A percentile compares a stretch with the other conserved stretches of the same genome.
These are phyloP conservation scores for Henricia sp. DNA, from an alignment of 53 echinoderm and acorn worm species.

Conservation along the genomic window DNA sequence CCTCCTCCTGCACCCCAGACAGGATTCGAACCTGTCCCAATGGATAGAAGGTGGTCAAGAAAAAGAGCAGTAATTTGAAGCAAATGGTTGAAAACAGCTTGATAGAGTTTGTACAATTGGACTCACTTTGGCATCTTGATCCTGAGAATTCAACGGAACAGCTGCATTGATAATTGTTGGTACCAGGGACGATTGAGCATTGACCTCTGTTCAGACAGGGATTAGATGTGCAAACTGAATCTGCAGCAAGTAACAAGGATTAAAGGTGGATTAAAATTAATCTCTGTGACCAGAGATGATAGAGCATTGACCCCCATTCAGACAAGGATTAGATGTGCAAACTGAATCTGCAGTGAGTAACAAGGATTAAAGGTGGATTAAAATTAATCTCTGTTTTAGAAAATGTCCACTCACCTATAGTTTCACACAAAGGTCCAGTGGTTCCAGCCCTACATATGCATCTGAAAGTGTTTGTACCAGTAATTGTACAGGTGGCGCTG, in stretches of 20 bases:
- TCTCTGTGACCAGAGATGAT: not conserved
- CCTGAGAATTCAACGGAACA: constrained; percentile 5
- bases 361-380: not conserved
- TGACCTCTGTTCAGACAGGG: constrained; percentile 44
- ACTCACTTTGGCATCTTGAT: constrained; percentile 28
- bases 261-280: too few relatives aligned
- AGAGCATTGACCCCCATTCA: not conserved
- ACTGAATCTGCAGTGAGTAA: not conserved
- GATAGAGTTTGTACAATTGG: not conserved
- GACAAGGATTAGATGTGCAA: not conserved
- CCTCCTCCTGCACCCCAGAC: too few relatives aligned
- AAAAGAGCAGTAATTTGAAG: too few relatives aligned
- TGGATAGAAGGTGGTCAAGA: too few relatives aligned
- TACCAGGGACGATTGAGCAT: constrained; percentile 12
- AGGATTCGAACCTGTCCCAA: too few relatives aligned
- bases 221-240: constrained; percentile 33
- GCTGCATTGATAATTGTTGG: constrained; percentile 17
- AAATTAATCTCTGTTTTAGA: too few relatives aligned
- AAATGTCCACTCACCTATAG: not conserved
- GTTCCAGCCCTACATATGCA: constrained; percentile 38
- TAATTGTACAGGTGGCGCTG: constrained; percentile 23
- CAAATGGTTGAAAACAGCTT: not conserved
- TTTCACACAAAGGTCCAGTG: not conserved
- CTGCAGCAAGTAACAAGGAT: too few relatives aligned
- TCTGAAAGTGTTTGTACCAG: constrained; percentile 1